Conservation (phyloP, 2,797 vertebrate species). For the Gallinago nigripennis region DNA sequence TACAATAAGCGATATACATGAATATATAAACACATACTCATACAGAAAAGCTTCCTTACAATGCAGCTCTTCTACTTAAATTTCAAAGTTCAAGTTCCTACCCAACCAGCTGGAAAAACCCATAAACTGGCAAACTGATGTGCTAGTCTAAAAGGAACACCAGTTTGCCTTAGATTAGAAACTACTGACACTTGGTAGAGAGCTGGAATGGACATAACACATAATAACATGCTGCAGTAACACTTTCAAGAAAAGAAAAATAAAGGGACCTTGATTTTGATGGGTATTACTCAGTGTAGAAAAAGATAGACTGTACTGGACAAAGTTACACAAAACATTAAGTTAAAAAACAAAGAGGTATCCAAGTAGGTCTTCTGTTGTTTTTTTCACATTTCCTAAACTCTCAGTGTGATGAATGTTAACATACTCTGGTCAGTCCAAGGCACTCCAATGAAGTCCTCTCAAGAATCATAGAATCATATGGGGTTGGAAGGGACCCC, state of each 20-base stretch:
- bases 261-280: neutral
- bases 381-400: neutral
- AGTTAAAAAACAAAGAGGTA: neutral
- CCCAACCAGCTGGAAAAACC: neutral
- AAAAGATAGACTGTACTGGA: neutral
- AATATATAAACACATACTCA: neutral
- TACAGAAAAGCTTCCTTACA: neutral
- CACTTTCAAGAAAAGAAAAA: neutral
- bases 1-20: neutral
- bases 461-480: neutral
- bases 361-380: neutral
- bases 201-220: rapidly evolving
- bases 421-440: neutral
- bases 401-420: neutral
- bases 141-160: neutral
- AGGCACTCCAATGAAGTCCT: neutral
- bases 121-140: neutral
- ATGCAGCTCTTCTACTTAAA: neutral
- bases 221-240: neutral
- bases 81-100: neutral
- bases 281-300: neutral
- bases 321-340: neutral
- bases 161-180: neutral
- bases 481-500: too few species aligned
- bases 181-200: neutral